Conservation (phyloP, 2,113 vertebrate species). For the Todiramphus saurophagus region DNA sequence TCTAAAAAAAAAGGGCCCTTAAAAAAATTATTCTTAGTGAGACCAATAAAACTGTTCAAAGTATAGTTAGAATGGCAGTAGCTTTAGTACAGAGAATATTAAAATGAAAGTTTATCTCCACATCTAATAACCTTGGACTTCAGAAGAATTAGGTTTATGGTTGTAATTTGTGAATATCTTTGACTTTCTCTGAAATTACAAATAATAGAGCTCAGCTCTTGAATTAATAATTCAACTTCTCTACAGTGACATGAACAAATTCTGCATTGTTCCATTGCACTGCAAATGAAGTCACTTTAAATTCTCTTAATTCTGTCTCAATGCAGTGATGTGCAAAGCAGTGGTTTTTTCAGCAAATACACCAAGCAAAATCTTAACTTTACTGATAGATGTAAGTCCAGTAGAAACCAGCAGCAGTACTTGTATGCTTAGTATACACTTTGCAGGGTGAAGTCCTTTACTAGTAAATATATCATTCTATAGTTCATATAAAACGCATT, state of each 20-base stretch:
- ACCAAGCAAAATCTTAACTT: not conserved
- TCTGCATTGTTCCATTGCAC: not conserved
- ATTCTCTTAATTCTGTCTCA: not conserved
- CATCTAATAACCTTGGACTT: not conserved
- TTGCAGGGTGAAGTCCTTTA: not conserved
- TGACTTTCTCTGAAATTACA: not conserved
- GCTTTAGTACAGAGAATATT: not conserved
- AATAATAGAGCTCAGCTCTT: not conserved
- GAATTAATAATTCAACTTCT: not conserved
- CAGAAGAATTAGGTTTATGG: not conserved
- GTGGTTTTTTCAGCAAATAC: not conserved
- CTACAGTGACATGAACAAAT: not conserved
- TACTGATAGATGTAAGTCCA: not conserved
- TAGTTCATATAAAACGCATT: not conserved
- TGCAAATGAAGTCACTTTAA: not conserved
- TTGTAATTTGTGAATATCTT: not conserved
- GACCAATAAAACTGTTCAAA: not conserved
- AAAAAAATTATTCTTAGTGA: not conserved
- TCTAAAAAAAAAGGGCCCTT: not conserved
- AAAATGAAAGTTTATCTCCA: not conserved
- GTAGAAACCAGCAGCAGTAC: not conserved
- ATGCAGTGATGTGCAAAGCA: not conserved
- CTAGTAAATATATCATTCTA: not conserved
- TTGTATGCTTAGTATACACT: not conserved
- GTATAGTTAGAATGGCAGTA: not conserved